Percentiles rank a stretch among this genome's conserved stretches.
Conservation (phyloP, 1,140 invertebrate species). For the Trachelipus rathkii region DNA sequence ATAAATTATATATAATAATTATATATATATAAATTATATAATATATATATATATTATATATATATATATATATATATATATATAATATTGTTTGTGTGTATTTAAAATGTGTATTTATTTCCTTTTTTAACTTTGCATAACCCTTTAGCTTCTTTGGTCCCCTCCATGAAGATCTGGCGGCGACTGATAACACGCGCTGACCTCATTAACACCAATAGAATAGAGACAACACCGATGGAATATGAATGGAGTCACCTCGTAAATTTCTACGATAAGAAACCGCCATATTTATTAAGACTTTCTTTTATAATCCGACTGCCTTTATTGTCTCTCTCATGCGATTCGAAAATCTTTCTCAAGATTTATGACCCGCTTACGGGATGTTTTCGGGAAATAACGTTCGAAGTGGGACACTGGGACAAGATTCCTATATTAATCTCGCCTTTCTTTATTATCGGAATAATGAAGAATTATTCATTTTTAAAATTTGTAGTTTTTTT, state of each 20-base stretch:
- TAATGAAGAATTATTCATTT: no score
- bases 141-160: background rate
- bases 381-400: background rate
- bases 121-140: background rate
- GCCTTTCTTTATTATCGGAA: no score
- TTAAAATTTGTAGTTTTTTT: no score
- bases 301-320: background rate
- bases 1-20: no score
- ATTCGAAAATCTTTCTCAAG: background rate
- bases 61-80: no score
- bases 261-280: background rate
- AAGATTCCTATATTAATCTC: no score
- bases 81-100: no score
- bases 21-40: no score
- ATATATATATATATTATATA: no score
- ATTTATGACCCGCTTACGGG: background rate
- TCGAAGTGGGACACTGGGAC: no score
- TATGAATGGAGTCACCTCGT: background rate
- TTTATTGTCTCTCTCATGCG: background rate
- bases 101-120: no score
- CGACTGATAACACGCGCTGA: background rate
- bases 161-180: background rate
- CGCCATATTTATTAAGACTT: background rate
- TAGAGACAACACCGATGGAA: slow-evolving; percentile 9
- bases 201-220: slow-evolving; percentile 4